Evolutionary conservation across 1,140 invertebrate genomes (phyloP), one percentile per base, ranked within the genome.

Genomic region (Scaptomyza montana): DNA sequence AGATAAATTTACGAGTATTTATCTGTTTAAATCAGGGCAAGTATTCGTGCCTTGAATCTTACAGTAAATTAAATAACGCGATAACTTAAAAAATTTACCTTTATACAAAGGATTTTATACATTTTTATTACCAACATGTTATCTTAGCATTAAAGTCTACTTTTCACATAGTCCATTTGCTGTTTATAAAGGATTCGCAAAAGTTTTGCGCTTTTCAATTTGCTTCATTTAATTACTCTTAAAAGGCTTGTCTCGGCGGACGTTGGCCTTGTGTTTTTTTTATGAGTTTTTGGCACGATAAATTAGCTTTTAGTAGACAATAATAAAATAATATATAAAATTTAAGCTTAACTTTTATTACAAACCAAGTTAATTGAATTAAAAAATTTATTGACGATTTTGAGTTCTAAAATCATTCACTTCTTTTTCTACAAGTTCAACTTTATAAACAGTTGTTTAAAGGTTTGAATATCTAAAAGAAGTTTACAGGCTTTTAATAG

Each of bases 241-340:
- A 68, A 62, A 41, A 53, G 55, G 56, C 33, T 36, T 36, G 33
- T 36, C 33, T 36, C 33, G 9, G n/a, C 21, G 28, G 33, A 39
- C 21, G 19, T 65, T 39, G 51, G 19, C 33, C 25, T 50, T 16
- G 16, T 50, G 19, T 39, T 39, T 4, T 30, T 61, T 79, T 79
- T 65, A 79, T 80, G 77, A 33, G 45, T 56, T 62, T 65, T 49
- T 60, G 60, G 45, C 77, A 79, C 53, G 77, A 56, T 60, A 49
- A 55, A 70, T 77, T 36, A 77, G 62, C 45, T 59, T 45, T n/a
- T 8, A 63, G 59, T 77, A 65, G 55, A 63, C 43, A 43, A n/a
- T 43, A 66, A 66, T 13, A 10, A 43, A 28, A 57, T 56, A n/a
- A 45, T 8, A 45, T 28, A 56, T 28, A 56, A n/a, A 3, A 25